A percentile compares a stretch with the other conserved stretches of the same genome.
phyloP scores from a whole-genome alignment of 2,113 vertebrate species.

The Oxygymnocypris stewartii region DNA sequence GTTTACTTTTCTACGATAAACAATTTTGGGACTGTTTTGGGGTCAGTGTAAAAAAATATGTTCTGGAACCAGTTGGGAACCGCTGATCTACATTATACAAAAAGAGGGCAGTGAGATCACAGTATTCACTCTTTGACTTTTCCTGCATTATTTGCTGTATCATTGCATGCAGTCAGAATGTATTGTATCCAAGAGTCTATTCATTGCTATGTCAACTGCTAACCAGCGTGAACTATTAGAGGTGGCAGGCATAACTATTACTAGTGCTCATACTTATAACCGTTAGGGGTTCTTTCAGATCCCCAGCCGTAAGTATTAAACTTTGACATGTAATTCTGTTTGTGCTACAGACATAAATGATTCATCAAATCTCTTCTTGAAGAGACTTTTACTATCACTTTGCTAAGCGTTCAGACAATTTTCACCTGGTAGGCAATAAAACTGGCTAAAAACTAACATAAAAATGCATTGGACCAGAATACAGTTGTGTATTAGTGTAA shows the following conservation, averaged over 20 bases:
- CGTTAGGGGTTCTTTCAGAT: neutral
- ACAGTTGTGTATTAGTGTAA: neutral
- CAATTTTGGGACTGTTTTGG: neutral
- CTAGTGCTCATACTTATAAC: neutral
- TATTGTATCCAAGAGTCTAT: neutral
- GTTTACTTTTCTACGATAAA: conserved; percentile 3
- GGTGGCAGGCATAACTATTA: neutral
- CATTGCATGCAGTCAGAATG: neutral
- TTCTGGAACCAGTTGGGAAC: conserved; percentile 2
- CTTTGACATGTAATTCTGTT: neutral
- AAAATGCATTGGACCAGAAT: neutral
- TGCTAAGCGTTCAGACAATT: neutral
- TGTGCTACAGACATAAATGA: neutral
- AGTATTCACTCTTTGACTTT: conserved; percentile 3
- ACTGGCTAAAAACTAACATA: neutral
- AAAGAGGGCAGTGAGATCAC: neutral
- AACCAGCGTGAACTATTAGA: neutral
- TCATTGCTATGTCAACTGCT: neutral
- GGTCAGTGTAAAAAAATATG: neutral
- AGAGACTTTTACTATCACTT: neutral
- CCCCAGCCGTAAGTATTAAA: neutral
- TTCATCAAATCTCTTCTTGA: neutral
- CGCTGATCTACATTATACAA: neutral
- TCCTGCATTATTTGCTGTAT: neutral
- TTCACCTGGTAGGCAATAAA: neutral